These are phyloP conservation scores for Drosophila vallismaia DNA, from an alignment of 2,888 invertebrate genomes.

Conservation along the genomic window DNA sequence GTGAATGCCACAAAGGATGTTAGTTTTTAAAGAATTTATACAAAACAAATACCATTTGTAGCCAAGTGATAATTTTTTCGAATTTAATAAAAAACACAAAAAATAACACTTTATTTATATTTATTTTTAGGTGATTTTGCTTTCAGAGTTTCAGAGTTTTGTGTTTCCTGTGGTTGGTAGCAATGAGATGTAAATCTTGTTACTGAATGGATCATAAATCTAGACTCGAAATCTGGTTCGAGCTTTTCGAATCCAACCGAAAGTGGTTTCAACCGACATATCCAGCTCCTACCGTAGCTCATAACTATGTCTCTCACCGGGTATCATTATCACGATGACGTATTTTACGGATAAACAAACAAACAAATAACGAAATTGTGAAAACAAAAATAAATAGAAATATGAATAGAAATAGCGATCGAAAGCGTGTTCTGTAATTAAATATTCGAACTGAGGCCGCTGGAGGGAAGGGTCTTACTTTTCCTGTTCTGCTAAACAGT, in stretches of 20 bases:
- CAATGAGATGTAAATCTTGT: conserved; percentile 30
- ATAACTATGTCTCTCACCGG: conserved; percentile 31
- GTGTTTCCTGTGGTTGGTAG: conserved; percentile 49
- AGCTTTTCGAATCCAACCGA: conserved; percentile 62
- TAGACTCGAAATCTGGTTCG: conserved; percentile 48
- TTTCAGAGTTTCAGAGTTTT: background rate
- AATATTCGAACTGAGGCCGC: conserved; percentile 51
- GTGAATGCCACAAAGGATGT: conserved; percentile 81
- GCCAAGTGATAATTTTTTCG: too few species aligned
- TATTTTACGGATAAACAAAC: conserved; percentile 27
- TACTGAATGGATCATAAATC: conserved; percentile 32
- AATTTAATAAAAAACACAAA: too few species aligned
- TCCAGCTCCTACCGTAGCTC: conserved; percentile 47
- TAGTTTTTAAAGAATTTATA: too few species aligned
- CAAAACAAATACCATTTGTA: too few species aligned
- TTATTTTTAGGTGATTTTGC: background rate
- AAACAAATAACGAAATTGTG: conserved; percentile 28
- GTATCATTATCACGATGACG: conserved; percentile 22
- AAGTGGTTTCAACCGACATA: conserved; percentile 71
- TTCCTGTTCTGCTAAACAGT: conserved; percentile 13
- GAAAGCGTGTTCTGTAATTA: conserved; percentile 66
- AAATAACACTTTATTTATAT: background rate
- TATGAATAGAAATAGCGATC: conserved; percentile 1
- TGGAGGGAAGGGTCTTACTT: conserved; percentile 19
- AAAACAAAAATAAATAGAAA: conserved; percentile 17